phyloP scores from a whole-genome alignment of 2,797 vertebrate genomes.

The Lagorchestes hirsutus region DNA sequence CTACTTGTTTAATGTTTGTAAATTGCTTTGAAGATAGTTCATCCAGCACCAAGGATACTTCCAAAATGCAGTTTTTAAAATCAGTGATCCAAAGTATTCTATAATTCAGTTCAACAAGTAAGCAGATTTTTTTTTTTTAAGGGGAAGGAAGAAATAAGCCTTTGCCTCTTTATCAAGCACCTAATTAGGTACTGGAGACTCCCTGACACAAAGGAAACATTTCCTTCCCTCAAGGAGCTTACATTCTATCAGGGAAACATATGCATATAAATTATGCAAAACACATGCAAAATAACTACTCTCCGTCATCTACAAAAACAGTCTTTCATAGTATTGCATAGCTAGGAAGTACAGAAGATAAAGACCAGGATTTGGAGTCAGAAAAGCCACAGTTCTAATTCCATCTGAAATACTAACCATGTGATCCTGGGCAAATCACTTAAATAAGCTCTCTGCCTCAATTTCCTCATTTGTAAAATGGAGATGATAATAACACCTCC shows the following conservation, averaged over 20 bases:
- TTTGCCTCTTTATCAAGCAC: background rate
- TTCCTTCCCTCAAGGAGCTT: background rate
- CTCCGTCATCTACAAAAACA: background rate
- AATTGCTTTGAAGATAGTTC: background rate
- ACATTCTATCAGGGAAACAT: background rate
- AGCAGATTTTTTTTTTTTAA: background rate
- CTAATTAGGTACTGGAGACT: background rate
- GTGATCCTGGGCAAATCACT: background rate
- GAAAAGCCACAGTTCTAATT: background rate
- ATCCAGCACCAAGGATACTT: background rate
- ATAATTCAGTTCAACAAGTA: background rate
- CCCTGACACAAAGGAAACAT: background rate
- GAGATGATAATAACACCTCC: background rate
- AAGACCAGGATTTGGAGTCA: background rate
- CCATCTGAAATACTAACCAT: background rate
- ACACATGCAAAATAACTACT: background rate
- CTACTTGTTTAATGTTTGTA: background rate
- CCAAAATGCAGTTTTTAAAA: background rate
- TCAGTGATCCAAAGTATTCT: background rate
- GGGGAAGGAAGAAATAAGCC: background rate
- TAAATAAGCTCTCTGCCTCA: background rate
- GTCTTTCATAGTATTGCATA: background rate
- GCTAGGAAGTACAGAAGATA: background rate
- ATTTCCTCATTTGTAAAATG: background rate
- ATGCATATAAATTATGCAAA: background rate